Conservation (phyloP, 2,888 invertebrate genomes). For the Zygogramma bicolorata region DNA sequence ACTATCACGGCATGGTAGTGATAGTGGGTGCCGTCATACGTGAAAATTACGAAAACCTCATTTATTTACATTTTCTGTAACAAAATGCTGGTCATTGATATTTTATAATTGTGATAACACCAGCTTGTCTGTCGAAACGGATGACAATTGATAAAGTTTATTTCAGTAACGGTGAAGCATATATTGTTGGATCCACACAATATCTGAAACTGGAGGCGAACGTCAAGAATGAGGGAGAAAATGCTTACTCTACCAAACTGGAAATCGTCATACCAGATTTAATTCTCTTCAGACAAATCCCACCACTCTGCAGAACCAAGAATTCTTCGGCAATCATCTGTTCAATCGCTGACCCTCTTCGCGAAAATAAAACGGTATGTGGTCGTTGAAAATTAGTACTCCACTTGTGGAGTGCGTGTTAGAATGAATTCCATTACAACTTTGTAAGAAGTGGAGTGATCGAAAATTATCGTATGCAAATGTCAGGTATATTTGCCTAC, state of each 20-base stretch:
- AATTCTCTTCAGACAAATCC: slow-evolving; percentile 53
- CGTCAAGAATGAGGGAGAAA: slow-evolving; percentile 66
- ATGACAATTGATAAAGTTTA: neutral
- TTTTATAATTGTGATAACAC: neutral
- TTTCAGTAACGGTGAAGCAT: slow-evolving; percentile 49
- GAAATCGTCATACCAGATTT: slow-evolving; percentile 65
- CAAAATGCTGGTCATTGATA: no score
- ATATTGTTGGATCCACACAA: slow-evolving; percentile 61
- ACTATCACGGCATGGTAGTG: no score
- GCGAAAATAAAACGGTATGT: slow-evolving; percentile 33
- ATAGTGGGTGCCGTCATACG: no score
- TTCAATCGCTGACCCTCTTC: slow-evolving; percentile 59
- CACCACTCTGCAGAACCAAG: slow-evolving; percentile 46
- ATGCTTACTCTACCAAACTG: slow-evolving; percentile 68
- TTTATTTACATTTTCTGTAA: no score
- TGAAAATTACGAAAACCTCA: no score
- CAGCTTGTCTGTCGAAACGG: neutral
- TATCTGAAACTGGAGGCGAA: slow-evolving; percentile 55
- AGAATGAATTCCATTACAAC: no score
- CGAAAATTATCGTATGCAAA: no score
- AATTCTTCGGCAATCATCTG: slow-evolving; percentile 54
- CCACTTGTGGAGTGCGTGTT: no score
- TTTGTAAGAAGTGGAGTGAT: no score
- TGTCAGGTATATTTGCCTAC: no score
- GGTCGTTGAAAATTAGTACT: no score